Base-by-base conservation (phyloP, 2,888 invertebrate genomes). In the Leptinotarsa peninsularis region DNA sequence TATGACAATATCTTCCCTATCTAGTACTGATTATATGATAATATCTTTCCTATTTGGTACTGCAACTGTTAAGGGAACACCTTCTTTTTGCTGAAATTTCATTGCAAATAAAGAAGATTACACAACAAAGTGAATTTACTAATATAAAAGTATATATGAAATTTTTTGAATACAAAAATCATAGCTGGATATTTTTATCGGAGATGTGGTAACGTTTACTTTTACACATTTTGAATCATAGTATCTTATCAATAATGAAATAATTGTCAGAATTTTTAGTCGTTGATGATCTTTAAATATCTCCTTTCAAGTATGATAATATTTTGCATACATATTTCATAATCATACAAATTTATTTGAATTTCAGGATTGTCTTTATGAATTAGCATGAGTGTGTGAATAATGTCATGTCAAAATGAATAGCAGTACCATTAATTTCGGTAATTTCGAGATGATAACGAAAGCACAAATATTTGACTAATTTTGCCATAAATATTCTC, bases 381-480 rank as follows among this genome's bases (percentile, higher is more conserved):
- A 58, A 21, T 58, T 58, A 58, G 18, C 27, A 58, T 58, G 23
- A 27, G 14, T 58, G 13, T 58, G 58, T 58, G 58, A 58, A 58
- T 58, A 58, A 10, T 63, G 63, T 63, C 63, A 43, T 33, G 63
- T 63, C 63, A n/a, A 33, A 63, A 43, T 33, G n/a, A n/a, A 43
- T 63, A n/a, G 43, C 63, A 33, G 63, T 13, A 63, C 7, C 33
- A 33, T 63, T 43, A 33, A n/a, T 63, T 33, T 43, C 10, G 17
- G n/a, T 43, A 33, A 63, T 63, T 63, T 43, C 5, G 10, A 33
- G 27, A 43, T 63, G 63, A 63, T 63, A 43, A 63, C 14, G 33
- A 63, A 43, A 43, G 43, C 15, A 63, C 58, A 63, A 63, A 63
- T 63, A 63, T 63, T 63, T 63, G 63, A 5, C 43, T 63, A 63